Percentiles rank a stretch among this genome's conserved stretches.
Conservation (phyloP, 92 coral and sea anemone genomes). For the Scolanthus callimorphus region DNA sequence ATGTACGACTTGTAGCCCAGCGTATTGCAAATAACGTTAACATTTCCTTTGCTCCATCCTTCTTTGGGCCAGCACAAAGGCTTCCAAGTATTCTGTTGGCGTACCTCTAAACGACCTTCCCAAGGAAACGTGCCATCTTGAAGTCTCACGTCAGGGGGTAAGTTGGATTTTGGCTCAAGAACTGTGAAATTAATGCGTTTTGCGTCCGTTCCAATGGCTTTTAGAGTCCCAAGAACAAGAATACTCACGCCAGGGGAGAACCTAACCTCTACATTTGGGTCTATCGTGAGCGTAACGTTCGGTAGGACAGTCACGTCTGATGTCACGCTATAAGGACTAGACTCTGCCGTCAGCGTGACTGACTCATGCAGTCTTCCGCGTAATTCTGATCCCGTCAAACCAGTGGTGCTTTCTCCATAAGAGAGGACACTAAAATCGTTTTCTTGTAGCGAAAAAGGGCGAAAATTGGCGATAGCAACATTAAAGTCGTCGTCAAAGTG, state of each 20-base stretch:
- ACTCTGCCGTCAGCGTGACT: slow-evolving; percentile 12
- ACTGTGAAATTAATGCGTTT: slow-evolving; percentile 36
- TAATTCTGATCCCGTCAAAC: slow-evolving; percentile 5
- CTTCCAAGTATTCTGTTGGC: slow-evolving; percentile 34
- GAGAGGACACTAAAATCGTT: slow-evolving; percentile 10
- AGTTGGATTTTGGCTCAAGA: slow-evolving; percentile 8
- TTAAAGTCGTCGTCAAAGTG: slow-evolving; percentile 61
- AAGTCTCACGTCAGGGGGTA: slow-evolving; percentile 19
- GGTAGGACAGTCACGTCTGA: slow-evolving; percentile 46
- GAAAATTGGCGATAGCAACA: slow-evolving; percentile 23
- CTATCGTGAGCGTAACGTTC: slow-evolving; percentile 47
- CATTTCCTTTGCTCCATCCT: neutral
- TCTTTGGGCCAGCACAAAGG: slow-evolving; percentile 15
- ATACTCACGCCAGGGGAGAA: slow-evolving; percentile 45
- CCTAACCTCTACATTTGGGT: slow-evolving; percentile 50
- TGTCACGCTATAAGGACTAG: slow-evolving; percentile 51
- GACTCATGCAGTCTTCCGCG: slow-evolving; percentile 54
- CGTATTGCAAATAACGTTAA: slow-evolving; percentile 28
- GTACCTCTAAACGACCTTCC: slow-evolving; percentile 49
- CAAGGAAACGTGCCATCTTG: slow-evolving; percentile 47
- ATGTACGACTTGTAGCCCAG: slow-evolving; percentile 31
- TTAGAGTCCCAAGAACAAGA: slow-evolving; percentile 52
- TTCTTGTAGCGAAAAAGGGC: slow-evolving; percentile 31
- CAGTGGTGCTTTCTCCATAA: neutral
- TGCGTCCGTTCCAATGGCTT: slow-evolving; percentile 42